Evolutionary conservation across 2,113 vertebrate species (phyloP), one percentile per base, ranked within the genome.

Genomic region (Microcebus lehilahytsara): DNA sequence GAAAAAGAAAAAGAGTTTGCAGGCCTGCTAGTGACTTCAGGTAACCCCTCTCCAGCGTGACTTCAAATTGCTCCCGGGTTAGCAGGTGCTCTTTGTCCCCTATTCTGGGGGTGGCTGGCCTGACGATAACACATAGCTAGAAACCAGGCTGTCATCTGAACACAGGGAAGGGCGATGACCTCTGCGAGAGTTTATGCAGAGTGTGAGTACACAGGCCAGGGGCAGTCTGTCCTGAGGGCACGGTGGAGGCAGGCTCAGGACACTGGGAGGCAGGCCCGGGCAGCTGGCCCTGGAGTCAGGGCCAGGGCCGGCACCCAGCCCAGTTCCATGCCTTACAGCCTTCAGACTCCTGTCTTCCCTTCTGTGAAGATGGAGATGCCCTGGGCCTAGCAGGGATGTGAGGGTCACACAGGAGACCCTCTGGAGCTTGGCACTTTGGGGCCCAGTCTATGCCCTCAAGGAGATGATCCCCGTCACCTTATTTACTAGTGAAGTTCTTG

Each of bases 51-150:
- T 56, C 75, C 2, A n/a, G 78, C 14, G 42, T 74, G 40, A 88
- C 9, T 89, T 40, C 23, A 40, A 12, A 40, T 67, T 49, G 9
- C 2, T 71, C 62, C 49, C 94, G 91, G 46, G 49, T 53, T 83
- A 93, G 86, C 91, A 93, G 60, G 19, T 85, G 84, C n/a, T 79
- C 92, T 97, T 75, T 95, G 90, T 4, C 30, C 92, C 30, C n/a
- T 95, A 91, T 83, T 93, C 93, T 95, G 81, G 46, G 46, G 62
- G 49, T 7, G 14, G 27, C 42, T 27, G 27, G 40, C 34, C 49
- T 49, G 13, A 64, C 25, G 20, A 20, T 53, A 23, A 81, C 25
- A 72, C 11, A 1, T 9, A 67, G 53, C 56, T 49, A 64, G 85
- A 94, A 92, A 80, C 66, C 72, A 16, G 56, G 42, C 22, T 13